Evolutionary conservation across 2,113 vertebrate species (phyloP).

Genomic region (Charadrius vociferus): DNA sequence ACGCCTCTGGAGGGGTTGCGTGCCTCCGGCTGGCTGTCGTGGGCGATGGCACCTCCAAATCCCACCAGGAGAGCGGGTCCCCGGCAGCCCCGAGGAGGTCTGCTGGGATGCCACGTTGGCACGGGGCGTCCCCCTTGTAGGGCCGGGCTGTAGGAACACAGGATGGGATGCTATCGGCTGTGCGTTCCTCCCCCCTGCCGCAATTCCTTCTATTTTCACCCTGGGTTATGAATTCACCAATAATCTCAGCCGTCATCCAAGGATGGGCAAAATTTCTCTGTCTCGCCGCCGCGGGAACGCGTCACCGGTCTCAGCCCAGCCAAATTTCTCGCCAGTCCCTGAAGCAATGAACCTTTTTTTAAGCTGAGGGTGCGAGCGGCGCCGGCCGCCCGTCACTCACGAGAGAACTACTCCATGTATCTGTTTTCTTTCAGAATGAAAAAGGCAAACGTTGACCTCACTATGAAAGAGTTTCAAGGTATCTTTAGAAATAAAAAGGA

Average conservation of each 20-base stretch:
- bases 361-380: not conserved
- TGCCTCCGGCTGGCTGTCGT: not conserved
- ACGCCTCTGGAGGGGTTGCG: not conserved
- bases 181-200: not conserved
- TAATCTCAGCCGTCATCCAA: not conserved
- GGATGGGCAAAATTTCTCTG: not conserved
- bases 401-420: conserved; percentile 78
- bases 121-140: not conserved
- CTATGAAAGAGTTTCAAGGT: conserved; percentile 90
- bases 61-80: not conserved
- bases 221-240: not conserved
- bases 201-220: not conserved
- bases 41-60: not conserved
- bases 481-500: conserved; percentile 63
- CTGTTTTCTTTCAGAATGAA: conserved; percentile 99
- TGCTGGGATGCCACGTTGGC: conserved; percentile 18
- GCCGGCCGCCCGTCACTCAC: not conserved
- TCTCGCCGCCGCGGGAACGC: rapidly evolving
- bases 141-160: not conserved
- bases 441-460: conserved; percentile 89
- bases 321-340: rapidly evolving
- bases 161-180: not conserved
- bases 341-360: not conserved
- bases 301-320: not conserved
- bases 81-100: not conserved